Evolutionary conservation across 2,797 vertebrate species (phyloP), one percentile per base, ranked within the genome.

Genomic region (Lacerta viridis): DNA sequence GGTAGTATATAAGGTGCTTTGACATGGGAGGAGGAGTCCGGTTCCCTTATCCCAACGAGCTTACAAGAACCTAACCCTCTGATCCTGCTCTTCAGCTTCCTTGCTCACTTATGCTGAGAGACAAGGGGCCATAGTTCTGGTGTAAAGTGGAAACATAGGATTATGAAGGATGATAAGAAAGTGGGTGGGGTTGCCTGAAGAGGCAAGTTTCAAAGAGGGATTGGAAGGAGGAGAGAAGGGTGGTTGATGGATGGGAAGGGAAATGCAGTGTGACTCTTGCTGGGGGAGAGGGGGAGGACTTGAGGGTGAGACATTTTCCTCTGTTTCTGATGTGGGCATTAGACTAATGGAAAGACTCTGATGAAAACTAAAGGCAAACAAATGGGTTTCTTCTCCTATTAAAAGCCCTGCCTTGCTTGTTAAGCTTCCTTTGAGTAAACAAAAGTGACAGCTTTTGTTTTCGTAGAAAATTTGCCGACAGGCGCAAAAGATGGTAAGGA

Each of bases 161-260:
- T 96, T 95, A 92, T 82, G 92, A 85, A 91, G 88, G 87, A 88
- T 90, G 88, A 95, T 77, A 93, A 88, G 94, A 93, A 95, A 75
- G 88, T 92, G 88, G 93, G 88, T 88, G n/a, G n/a, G 75, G 59
- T 39, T 90, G 64, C 91, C 84, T 87, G 88, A 92, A 90, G 66
- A 94, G 91, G 91, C 41, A 77, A 46, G n/a, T 87, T 68, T 80
- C 59, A 86, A 92, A 87, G 75, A 87, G 59, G 87, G 89, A 90
- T 91, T 92, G 90, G 46, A 90, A 89, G 88, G 78, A 92, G 85
- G 86, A 88, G 80, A 91, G 72, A 93, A 91, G 76, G 69, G n/a
- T 1, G 1, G 90, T 0, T 92, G 91, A 93, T 0, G 0, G 87
- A 80, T 68, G 91, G 89, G 90, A 93, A 89, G 46, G 87, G 86